Base-by-base conservation (phyloP, 2,797 vertebrate genomes). In the Perodicticus potto region DNA sequence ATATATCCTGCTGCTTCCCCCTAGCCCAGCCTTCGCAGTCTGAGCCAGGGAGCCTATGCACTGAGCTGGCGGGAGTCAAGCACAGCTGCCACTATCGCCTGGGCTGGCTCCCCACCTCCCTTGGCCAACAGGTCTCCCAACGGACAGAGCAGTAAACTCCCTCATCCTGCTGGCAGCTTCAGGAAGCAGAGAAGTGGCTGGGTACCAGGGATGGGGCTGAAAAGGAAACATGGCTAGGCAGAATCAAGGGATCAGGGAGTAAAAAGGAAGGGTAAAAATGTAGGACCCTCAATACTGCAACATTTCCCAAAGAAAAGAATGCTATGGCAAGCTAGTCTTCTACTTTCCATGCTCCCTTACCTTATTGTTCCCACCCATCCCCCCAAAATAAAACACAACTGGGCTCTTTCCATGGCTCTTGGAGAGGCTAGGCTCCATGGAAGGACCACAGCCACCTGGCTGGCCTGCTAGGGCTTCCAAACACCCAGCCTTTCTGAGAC, bases 121-220 rank as follows among this genome's bases (percentile, higher is more conserved):
- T 89, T 19, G 88, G 98, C 98, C 98, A 98, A 95, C 96, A 97
- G 97, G 97, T 97, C 97, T 98, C 95, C 98, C 96, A 53, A 94
- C 0, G 91, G 97, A 90, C 87, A 2, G 55, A 14, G 61, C 67
- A 7, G 65, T 49, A 81, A 97, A 95, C 89, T 95, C 83, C 70
- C 95, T 96, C 97, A 86, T 95, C 27, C 97, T 95, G 72, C 96
- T 57, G 97, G 34, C 97, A 81, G 97, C 97, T 91, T 96, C 59
- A 12, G 94, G 93, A 96, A 96, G 37, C 23, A 32, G 93, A 86
- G 91, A 97, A 91, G 53, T 77, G 67, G 94, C 91, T 78, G 70
- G 59, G 86, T 80, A 92, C 93, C 70, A 94, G 90, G n/a, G 88
- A 93, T 77, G 77, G 92, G 37, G 86, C 86, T 94, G 73, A 85